These are phyloP conservation scores for Betta splendens DNA, from an alignment of 2,797 vertebrate genomes.

Conservation along the genomic window DNA sequence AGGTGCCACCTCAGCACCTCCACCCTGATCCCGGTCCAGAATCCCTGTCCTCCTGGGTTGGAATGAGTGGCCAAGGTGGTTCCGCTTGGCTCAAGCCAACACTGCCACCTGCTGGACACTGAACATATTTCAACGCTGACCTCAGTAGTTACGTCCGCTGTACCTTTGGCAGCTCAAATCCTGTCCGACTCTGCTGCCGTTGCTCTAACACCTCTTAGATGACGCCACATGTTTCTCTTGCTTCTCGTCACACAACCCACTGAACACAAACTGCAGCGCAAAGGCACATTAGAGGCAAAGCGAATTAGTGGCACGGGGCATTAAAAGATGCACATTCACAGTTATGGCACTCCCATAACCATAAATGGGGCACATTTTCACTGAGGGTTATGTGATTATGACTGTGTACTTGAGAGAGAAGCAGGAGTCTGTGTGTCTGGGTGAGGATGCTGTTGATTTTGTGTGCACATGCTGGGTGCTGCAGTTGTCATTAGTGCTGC, in stretches of 20 bases:
- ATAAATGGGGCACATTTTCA: conserved; percentile 54
- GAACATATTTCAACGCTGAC: conserved; percentile 47
- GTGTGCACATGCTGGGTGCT: background rate
- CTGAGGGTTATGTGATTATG: conserved; percentile 55
- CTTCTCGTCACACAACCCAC: conserved; percentile 59
- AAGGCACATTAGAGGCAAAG: conserved; percentile 46
- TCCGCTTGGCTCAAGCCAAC: conserved; percentile 20
- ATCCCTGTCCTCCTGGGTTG: conserved; percentile 14
- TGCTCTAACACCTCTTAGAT: conserved; percentile 64
- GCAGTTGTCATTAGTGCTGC: conserved; percentile 19
- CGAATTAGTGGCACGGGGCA: conserved; percentile 31
- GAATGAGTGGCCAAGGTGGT: conserved; percentile 16
- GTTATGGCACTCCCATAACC: conserved; percentile 55
- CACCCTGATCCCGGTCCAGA: conserved; percentile 14
- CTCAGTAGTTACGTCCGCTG: conserved; percentile 50
- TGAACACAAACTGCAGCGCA: conserved; percentile 38
- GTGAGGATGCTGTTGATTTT: conserved; percentile 11
- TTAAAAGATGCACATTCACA: conserved; percentile 50
- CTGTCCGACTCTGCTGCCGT: conserved; percentile 36
- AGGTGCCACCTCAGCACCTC: conserved; percentile 42
- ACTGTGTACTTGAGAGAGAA: conserved; percentile 26
- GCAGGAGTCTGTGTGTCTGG: conserved; percentile 24
- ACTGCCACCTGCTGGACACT: conserved; percentile 54
- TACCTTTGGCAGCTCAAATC: conserved; percentile 40
- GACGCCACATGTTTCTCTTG: conserved; percentile 70